phyloP scores from a whole-genome alignment of 2,888 invertebrate genomes.

The Fabriciana adippe region DNA sequence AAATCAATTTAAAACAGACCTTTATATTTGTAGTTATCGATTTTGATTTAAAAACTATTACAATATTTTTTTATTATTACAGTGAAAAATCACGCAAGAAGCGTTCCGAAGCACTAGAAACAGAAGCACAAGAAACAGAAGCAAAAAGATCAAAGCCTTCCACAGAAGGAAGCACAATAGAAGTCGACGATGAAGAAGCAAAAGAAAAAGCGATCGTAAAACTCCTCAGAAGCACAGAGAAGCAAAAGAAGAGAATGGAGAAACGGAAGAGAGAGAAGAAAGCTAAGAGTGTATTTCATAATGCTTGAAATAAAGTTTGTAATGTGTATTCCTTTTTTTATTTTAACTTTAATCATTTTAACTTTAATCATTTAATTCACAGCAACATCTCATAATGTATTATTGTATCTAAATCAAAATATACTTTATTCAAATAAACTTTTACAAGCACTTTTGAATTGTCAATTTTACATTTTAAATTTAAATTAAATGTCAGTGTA shows the following conservation, averaged over 20 bases:
- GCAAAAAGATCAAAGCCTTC: constrained; percentile 59
- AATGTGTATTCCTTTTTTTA: neutral
- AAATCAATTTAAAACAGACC: too few species aligned
- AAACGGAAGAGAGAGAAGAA: constrained; percentile 68
- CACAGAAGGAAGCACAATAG: constrained; percentile 55
- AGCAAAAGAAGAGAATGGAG: constrained; percentile 64
- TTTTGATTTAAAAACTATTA: too few species aligned
- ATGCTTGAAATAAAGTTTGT: constrained; percentile 58
- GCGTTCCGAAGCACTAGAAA: constrained; percentile 32
- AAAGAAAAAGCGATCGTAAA: constrained; percentile 66
- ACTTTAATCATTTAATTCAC: neutral
- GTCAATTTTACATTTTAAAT: too few species aligned
- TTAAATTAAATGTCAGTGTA: too few species aligned
- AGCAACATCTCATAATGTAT: too few species aligned
- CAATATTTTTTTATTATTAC: neutral
- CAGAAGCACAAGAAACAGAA: constrained; percentile 3
- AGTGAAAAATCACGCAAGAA: constrained; percentile 48
- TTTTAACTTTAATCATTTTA: neutral
- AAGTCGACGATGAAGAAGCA: constrained; percentile 42
- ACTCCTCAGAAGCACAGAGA: constrained; percentile 72
- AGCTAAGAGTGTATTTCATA: constrained; percentile 73
- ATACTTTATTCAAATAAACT: too few species aligned
- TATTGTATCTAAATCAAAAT: too few species aligned
- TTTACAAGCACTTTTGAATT: too few species aligned
- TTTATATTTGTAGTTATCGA: too few species aligned